Evolutionary conservation across 2,113 vertebrate species (phyloP).

Genomic region (Malurus cyaneus): DNA sequence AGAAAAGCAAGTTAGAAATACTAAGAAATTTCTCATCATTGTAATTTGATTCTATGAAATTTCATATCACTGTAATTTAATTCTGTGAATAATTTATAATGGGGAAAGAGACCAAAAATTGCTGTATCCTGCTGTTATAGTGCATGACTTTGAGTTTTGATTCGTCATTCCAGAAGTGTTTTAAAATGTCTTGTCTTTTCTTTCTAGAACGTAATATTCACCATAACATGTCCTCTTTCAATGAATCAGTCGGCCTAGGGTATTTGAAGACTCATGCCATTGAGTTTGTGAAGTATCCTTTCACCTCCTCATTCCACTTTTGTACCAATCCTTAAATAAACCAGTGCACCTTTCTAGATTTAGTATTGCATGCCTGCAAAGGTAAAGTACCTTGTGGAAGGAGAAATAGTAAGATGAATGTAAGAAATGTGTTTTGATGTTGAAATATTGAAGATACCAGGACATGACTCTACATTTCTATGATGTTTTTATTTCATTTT

Average conservation of each 20-base stretch:
- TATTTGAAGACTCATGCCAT: conserved; percentile 98
- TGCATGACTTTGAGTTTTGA: not conserved
- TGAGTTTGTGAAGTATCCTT: conserved; percentile 99
- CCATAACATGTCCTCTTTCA: conserved; percentile 99
- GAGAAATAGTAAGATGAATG: not conserved
- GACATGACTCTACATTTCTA: not conserved
- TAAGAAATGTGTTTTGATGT: not conserved
- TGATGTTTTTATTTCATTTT: conserved; percentile 55
- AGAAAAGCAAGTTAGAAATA: not conserved
- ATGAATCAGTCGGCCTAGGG: conserved; percentile 95
- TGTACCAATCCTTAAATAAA: not conserved
- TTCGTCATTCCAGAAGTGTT: not conserved
- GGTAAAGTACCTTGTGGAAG: not conserved
- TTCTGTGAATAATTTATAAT: not conserved
- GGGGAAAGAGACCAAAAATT: not conserved
- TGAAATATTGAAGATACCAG: not conserved
- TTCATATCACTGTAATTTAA: not conserved
- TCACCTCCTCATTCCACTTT: not conserved
- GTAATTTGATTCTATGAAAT: not conserved
- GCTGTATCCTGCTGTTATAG: not conserved
- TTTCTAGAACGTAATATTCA: conserved; percentile 92
- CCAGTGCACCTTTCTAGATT: not conserved
- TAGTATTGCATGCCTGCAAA: not conserved
- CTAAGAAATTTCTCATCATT: not conserved
- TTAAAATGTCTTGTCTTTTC: conserved; percentile 49